Conservation (phyloP, 2,797 vertebrate species). For the Trachurus trachurus region DNA sequence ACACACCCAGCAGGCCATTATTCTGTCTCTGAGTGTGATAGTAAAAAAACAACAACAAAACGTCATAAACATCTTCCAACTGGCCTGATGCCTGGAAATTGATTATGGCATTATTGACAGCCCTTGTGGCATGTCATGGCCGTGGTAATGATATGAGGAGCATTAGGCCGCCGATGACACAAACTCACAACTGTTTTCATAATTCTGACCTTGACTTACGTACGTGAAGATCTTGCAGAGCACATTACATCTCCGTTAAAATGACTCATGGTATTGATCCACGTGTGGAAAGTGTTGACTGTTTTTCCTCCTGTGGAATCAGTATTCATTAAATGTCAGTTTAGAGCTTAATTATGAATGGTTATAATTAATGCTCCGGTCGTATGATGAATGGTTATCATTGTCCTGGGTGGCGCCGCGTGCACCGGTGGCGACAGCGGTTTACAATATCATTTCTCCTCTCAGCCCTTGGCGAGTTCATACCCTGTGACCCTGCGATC, state of each 20-base stretch:
- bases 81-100: constrained; percentile 58
- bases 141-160: constrained; percentile 35
- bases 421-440: constrained; percentile 16
- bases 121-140: constrained; percentile 42
- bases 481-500: constrained; percentile 43
- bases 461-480: constrained; percentile 48
- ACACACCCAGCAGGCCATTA: constrained; percentile 66
- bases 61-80: constrained; percentile 69
- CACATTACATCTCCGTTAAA: constrained; percentile 2
- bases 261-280: constrained; percentile 27
- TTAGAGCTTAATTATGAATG: constrained; percentile 68
- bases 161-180: constrained; percentile 27
- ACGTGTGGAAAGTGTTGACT: constrained; percentile 10
- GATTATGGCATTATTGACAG: constrained; percentile 71
- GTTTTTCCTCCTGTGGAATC: constrained; percentile 42
- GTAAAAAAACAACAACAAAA: constrained; percentile 55
- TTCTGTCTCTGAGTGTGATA: constrained; percentile 46
- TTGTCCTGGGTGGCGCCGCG: constrained; percentile 33
- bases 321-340: constrained; percentile 64
- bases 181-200: constrained; percentile 25
- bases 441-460: constrained; percentile 58
- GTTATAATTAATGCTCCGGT: constrained; percentile 65
- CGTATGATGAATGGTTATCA: constrained; percentile 66
- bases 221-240: background rate
- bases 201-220: constrained; percentile 56